Evolutionary conservation across 2,797 vertebrate species (phyloP).

Genomic region (Gallinago stenura): DNA sequence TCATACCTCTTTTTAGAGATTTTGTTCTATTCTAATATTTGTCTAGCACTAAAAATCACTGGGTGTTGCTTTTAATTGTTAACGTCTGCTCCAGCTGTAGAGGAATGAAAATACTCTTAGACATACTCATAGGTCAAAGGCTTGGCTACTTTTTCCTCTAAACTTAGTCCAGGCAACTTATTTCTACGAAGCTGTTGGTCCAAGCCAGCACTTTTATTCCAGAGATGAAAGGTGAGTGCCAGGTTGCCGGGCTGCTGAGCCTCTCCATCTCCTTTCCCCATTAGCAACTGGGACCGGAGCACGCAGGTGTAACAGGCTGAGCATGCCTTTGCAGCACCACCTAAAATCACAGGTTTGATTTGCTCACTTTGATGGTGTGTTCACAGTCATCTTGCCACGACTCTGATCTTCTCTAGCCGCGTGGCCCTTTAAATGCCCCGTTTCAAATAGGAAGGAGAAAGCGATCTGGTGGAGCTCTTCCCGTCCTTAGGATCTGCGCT

Average conservation of each 20-base stretch:
- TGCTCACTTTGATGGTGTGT: not conserved
- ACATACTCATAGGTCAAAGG: not conserved
- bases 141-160: not conserved
- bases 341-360: not conserved
- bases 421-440: constrained; percentile 35
- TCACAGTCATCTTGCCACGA: not conserved
- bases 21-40: not conserved
- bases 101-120: not conserved
- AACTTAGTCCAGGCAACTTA: not conserved
- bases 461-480: not conserved
- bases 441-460: constrained; percentile 37
- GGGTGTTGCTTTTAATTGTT: not conserved
- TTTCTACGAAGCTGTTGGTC: not conserved
- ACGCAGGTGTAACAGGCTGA: not conserved
- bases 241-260: not conserved
- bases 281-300: not conserved
- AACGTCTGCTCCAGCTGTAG: not conserved
- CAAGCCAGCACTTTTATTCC: not conserved
- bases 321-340: not conserved
- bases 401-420: constrained; percentile 25
- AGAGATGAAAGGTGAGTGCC: not conserved
- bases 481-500: not conserved
- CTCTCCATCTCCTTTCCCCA: not conserved
- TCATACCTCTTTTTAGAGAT: not conserved
- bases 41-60: not conserved